These are phyloP conservation scores for Ophioderma brevispina DNA, from an alignment of 35 echinoderm and acorn worm species.

Conservation along the genomic window DNA sequence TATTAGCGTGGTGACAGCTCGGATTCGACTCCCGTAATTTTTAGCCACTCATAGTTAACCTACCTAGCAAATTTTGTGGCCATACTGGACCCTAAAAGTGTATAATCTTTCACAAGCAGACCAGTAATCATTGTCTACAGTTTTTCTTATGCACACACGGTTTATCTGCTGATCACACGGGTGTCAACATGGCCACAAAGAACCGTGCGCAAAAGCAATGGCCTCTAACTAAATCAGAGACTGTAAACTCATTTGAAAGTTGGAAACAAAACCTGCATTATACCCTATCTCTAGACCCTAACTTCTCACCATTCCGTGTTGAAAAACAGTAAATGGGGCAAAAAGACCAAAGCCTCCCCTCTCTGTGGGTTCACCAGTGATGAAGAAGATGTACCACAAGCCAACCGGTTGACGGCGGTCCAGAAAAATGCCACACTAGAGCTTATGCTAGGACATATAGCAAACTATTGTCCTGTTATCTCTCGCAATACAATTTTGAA, in stretches of 20 bases:
- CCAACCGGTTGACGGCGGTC: constrained; percentile 2
- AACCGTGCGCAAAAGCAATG: constrained; percentile 40
- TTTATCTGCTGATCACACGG: too few relatives aligned
- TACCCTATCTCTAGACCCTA: constrained; percentile 64
- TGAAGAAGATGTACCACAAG: not conserved
- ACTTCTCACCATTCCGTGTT: constrained; percentile 54
- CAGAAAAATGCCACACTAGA: constrained; percentile 48
- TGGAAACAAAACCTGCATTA: constrained; percentile 42
- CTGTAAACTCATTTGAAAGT: constrained; percentile 52
- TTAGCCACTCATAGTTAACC: too few relatives aligned
- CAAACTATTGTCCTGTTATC: too few relatives aligned
- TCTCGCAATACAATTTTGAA: too few relatives aligned
- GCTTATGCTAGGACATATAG: constrained; percentile 59
- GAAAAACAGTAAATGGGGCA: constrained; percentile 36
- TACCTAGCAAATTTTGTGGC: too few relatives aligned
- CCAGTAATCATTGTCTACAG: too few relatives aligned
- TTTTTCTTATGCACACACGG: too few relatives aligned
- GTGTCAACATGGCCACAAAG: not conserved
- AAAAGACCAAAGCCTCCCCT: constrained; percentile 45
- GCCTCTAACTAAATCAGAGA: constrained; percentile 43
- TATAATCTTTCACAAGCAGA: too few relatives aligned
- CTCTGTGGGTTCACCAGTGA: constrained; percentile 52
- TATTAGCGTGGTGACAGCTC: too few relatives aligned
- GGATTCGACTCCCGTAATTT: too few relatives aligned
- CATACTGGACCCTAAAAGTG: too few relatives aligned